Evolutionary conservation across 2,113 vertebrate genomes (phyloP).

Genomic region (Amphilophus citrinellus): DNA sequence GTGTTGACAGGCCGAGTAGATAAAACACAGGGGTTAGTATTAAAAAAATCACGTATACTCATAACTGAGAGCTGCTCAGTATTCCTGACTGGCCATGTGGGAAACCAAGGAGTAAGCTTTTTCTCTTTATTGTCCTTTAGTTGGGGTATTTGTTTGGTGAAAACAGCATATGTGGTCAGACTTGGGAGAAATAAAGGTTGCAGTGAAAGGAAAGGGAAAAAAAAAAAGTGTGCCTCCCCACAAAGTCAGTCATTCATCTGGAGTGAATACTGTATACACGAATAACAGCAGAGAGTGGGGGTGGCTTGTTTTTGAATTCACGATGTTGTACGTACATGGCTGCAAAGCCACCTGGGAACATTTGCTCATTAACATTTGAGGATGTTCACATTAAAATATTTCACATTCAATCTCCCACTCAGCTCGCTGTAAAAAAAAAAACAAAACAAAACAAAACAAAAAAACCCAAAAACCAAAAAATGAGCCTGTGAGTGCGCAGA

Average conservation of each 20-base stretch:
- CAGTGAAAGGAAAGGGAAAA: neutral
- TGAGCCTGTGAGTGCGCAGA: conserved; percentile 12
- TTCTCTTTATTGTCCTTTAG: neutral
- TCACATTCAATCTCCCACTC: conserved; percentile 8
- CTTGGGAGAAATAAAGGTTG: neutral
- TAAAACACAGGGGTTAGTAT: conserved; percentile 17
- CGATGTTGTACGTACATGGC: neutral
- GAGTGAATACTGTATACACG: neutral
- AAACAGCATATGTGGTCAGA: conserved; percentile 2
- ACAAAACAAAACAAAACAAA: neutral
- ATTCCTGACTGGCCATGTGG: neutral
- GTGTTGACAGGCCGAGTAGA: conserved; percentile 36
- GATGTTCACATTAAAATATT: conserved; percentile 36
- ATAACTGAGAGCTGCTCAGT: conserved; percentile 8
- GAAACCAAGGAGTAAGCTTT: neutral
- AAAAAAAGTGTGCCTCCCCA: neutral
- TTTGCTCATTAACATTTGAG: conserved; percentile 46
- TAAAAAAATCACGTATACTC: neutral
- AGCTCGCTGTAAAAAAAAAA: conserved; percentile 25
- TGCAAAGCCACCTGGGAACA: conserved; percentile 22
- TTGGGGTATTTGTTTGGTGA: neutral
- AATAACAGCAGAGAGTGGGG: neutral
- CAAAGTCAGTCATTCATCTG: neutral
- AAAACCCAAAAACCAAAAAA: fast-evolving
- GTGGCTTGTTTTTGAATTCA: neutral